phyloP scores from a whole-genome alignment of 2,797 vertebrate genomes.

The Chaetodon trifasciatus region DNA sequence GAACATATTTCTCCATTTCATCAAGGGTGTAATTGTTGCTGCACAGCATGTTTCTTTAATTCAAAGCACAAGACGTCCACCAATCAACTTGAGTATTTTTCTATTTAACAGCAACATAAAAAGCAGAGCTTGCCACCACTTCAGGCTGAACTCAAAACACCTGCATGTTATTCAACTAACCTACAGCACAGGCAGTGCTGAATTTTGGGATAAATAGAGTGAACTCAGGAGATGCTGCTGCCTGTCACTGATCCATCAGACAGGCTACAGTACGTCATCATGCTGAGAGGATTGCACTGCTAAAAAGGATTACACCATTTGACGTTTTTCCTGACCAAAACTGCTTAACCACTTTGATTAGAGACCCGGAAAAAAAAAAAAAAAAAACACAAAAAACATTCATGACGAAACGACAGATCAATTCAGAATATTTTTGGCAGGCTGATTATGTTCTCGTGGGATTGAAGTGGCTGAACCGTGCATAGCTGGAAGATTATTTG shows the following conservation, averaged over 20 bases:
- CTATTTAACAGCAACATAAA: not conserved
- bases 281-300: conserved; percentile 82
- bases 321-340: conserved; percentile 73
- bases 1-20: not conserved
- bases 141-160: not conserved
- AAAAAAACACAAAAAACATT: conserved; percentile 32
- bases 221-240: conserved; percentile 47
- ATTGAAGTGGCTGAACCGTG: conserved; percentile 44
- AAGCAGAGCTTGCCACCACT: not conserved
- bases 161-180: not conserved
- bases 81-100: not conserved
- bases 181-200: not conserved
- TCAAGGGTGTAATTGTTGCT: not conserved
- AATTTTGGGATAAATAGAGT: conserved; percentile 30
- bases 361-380: conserved; percentile 29
- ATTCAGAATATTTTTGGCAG: conserved; percentile 49
- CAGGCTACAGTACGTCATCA: conserved; percentile 63
- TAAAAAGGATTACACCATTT: conserved; percentile 81
- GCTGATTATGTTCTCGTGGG: conserved; percentile 34
- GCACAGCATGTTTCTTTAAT: not conserved
- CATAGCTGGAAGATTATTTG: conserved; percentile 26
- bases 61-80: not conserved
- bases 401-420: conserved; percentile 49
- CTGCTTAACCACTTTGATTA: conserved; percentile 78
- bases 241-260: conserved; percentile 70